These are phyloP conservation scores for Anguilla anguilla DNA, from an alignment of 2,797 vertebrate species.

Conservation along the genomic window DNA sequence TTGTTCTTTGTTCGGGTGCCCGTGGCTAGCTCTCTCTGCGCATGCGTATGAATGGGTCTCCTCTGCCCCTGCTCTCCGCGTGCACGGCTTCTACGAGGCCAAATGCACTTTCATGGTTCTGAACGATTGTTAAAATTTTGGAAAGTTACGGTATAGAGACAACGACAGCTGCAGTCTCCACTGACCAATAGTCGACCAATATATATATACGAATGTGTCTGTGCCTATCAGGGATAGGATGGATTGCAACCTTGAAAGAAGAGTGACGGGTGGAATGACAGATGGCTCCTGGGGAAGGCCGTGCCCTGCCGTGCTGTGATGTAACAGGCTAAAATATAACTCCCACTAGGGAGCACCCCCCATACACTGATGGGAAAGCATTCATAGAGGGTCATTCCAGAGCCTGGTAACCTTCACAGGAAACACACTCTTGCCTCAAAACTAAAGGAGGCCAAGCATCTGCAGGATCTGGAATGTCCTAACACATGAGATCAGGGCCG, in stretches of 20 bases:
- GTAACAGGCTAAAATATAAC: background rate
- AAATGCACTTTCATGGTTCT: background rate
- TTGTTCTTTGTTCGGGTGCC: no score
- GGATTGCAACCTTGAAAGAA: background rate
- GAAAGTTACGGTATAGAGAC: background rate
- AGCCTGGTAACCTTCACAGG: background rate
- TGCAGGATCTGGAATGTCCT: background rate
- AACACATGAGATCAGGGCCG: background rate
- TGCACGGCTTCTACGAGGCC: background rate
- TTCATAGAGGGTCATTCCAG: background rate
- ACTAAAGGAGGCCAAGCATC: background rate
- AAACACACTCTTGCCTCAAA: background rate
- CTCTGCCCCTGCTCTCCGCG: no score
- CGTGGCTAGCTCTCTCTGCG: no score
- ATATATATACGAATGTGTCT: background rate
- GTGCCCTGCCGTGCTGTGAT: background rate
- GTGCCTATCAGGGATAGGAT: background rate
- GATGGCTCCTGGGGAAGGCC: slow-evolving; percentile 12
- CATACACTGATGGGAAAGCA: background rate
- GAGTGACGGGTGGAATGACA: slow-evolving; percentile 2
- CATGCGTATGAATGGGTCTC: no score
- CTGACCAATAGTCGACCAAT: background rate
- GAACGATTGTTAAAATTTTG: background rate
- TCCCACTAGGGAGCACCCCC: background rate
- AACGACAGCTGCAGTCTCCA: background rate